phyloP scores from a whole-genome alignment of 2,888 invertebrate genomes.

The Sepiola atlantica region DNA sequence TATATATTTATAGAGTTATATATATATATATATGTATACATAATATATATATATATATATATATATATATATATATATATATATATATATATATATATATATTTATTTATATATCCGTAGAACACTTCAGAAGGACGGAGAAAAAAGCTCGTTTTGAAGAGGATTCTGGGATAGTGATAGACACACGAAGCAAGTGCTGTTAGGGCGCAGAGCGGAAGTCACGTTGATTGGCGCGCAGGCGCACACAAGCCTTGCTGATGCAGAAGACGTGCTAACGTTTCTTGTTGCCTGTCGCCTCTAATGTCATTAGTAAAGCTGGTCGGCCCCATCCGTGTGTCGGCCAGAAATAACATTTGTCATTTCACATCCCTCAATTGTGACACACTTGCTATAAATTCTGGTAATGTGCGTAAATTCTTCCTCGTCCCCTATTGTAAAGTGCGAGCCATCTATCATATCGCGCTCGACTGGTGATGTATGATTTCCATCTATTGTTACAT shows the following conservation, averaged over 20 bases:
- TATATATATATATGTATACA: no score
- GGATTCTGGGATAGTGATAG: background rate
- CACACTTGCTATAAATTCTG: background rate
- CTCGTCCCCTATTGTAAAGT: background rate
- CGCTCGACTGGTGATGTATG: background rate
- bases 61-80: background rate
- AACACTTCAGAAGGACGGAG: background rate
- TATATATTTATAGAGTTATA: no score
- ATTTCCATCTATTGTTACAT: background rate
- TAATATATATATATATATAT: no score
- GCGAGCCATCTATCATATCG: background rate
- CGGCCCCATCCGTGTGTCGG: background rate
- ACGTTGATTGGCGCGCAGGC: background rate
- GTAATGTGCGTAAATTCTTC: background rate
- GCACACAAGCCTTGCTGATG: background rate
- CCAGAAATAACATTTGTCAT: constrained; percentile 20
- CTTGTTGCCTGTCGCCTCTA: constrained; percentile 22
- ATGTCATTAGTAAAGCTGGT: background rate
- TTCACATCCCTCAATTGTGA: background rate
- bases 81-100: no score
- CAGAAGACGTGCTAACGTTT: constrained; percentile 10
- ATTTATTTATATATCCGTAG: background rate
- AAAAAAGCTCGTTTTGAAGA: background rate
- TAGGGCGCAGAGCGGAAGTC: background rate
- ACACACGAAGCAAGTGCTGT: background rate